Evolutionary conservation across 2,797 vertebrate genomes (phyloP), one percentile per base, ranked within the genome.

Genomic region (Macropodus opercularis): DNA sequence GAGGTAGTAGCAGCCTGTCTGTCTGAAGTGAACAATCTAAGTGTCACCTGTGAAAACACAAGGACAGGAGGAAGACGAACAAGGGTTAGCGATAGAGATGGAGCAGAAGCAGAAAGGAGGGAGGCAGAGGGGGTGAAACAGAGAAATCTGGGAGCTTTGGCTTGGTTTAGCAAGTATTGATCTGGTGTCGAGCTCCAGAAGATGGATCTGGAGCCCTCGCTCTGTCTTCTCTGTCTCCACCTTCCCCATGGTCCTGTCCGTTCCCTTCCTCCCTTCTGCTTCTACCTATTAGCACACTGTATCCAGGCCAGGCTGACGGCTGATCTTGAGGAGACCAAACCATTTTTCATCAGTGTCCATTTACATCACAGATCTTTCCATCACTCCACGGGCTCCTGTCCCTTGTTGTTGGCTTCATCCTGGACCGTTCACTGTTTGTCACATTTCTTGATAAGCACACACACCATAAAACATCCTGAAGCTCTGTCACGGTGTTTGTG

Each of bases 81-180:
- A 49, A 69, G 64, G 27, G 27, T 0, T 19, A 62, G 50, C 24
- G 60, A 65, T 69, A 22, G n/a, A 62, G 67, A 69, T 26, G 14
- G 26, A 64, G 67, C 59, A 54, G 39, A 10, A 58, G 53, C 15
- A 46, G 41, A 54, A n/a, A 44, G 11, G 14, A 35, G 5, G 12
- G 32, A 34, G 9, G 13, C 9, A 32, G 32, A 34, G 11, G 11
- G 13, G 14, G 32, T 14, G 14, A 14, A 26, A 17, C 56, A 38
- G 66, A 82, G 52, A 76, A 70, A 84, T 73, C 77, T 50, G 62
- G 65, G 66, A 35, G 18, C 75, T 83, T 80, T 69, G 46, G 61
- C 36, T 26, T 63, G 68, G 68, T 77, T 80, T 72, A 78, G 34
- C 11, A 32, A 72, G 55, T 87, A 90, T 90, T 79, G 89, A 89